Evolutionary conservation across 2,888 invertebrate genomes (phyloP).

Genomic region (Euspilapteryx auroguttella): DNA sequence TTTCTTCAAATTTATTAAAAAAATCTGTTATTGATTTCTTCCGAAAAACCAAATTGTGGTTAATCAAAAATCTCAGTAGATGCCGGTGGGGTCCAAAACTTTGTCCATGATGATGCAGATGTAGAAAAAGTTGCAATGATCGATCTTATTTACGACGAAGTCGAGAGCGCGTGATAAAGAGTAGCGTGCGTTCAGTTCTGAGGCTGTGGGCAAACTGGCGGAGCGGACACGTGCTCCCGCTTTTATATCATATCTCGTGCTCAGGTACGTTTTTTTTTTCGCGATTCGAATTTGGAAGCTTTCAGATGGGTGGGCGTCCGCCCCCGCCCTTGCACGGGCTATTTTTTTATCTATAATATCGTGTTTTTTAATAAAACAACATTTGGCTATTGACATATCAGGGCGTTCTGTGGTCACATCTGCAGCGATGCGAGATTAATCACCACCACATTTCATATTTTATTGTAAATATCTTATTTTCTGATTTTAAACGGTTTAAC

Average conservation of each 20-base stretch:
- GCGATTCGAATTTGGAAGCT: slow-evolving; percentile 56
- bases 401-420: no score
- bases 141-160: slow-evolving; percentile 48
- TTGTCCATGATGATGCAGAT: slow-evolving; percentile 47
- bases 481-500: no score
- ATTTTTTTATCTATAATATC: no score
- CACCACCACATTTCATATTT: no score
- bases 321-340: slow-evolving; percentile 27
- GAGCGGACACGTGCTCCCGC: slow-evolving; percentile 36
- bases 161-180: slow-evolving; percentile 7
- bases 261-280: slow-evolving; percentile 46
- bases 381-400: no score
- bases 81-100: slow-evolving; percentile 52
- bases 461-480: no score
- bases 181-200: slow-evolving; percentile 27
- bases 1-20: slow-evolving; percentile 7
- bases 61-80: slow-evolving; percentile 30
- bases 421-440: no score
- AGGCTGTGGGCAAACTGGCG: slow-evolving; percentile 35
- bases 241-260: slow-evolving; percentile 42
- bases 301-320: slow-evolving; percentile 50
- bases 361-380: no score
- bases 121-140: no score
- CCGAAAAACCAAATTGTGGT: no score
- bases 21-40: background rate